phyloP scores from a whole-genome alignment of 2,888 invertebrate genomes.

The Chymomyza caudatula region DNA sequence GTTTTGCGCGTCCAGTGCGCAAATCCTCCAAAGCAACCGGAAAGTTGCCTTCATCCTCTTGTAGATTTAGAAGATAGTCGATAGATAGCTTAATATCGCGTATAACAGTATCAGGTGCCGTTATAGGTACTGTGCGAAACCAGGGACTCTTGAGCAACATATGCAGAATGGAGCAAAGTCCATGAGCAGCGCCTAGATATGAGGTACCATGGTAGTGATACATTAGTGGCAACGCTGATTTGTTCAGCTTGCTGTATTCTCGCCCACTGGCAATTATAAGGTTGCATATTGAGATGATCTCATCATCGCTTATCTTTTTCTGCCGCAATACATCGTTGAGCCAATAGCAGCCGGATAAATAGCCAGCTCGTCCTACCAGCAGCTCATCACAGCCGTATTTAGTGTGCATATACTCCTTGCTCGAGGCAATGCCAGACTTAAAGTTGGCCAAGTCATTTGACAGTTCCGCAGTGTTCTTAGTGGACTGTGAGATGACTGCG shows the following conservation, averaged over 20 bases:
- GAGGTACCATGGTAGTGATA: constrained; percentile 81
- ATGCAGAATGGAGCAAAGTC: constrained; percentile 83
- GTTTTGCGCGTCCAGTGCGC: constrained; percentile 80
- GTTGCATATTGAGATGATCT: constrained; percentile 83
- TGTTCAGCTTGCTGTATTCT: constrained; percentile 81
- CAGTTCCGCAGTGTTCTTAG: constrained; percentile 78
- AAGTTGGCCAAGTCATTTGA: constrained; percentile 75
- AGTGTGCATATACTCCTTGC: constrained; percentile 80
- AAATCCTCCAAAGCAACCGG: constrained; percentile 86
- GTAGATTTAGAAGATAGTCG: constrained; percentile 81
- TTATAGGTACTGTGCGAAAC: constrained; percentile 66
- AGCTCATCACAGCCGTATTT: constrained; percentile 88
- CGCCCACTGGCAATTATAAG: constrained; percentile 85
- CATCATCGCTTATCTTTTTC: constrained; percentile 76
- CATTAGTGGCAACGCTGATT: constrained; percentile 85
- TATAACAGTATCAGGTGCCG: constrained; percentile 64
- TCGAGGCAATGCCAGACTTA: constrained; percentile 75
- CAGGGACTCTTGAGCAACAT: constrained; percentile 81
- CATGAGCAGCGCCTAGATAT: constrained; percentile 82
- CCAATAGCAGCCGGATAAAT: constrained; percentile 87
- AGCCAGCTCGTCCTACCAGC: constrained; percentile 91
- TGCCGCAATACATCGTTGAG: constrained; percentile 78
- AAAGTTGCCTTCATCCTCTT: constrained; percentile 86
- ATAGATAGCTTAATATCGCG: constrained; percentile 83
- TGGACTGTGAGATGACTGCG: constrained; percentile 80